A percentile compares a stretch with the other conserved stretches of the same genome.
Conservation (phyloP, 1,140 invertebrate species). For the Pentalonia nigronervosa region DNA sequence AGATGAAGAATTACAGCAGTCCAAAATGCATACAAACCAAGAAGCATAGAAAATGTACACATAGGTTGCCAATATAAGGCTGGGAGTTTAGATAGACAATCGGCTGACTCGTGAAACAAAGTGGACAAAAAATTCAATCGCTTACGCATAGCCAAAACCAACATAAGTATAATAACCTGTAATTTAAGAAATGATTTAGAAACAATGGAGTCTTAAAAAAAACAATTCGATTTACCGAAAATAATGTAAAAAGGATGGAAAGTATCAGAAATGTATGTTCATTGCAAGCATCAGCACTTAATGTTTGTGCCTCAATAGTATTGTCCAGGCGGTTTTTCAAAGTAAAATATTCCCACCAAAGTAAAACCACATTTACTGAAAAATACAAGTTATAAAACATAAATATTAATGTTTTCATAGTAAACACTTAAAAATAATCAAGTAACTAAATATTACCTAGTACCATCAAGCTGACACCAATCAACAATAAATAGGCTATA, state of each 20-base stretch:
- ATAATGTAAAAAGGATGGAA: constrained; percentile 18
- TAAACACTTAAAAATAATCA: background rate
- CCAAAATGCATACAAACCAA: constrained; percentile 86
- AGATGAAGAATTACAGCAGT: constrained; percentile 77
- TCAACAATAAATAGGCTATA: constrained; percentile 46
- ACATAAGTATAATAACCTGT: constrained; percentile 80
- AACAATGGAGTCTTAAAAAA: background rate
- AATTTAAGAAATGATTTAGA: constrained; percentile 60
- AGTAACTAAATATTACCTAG: constrained; percentile 21
- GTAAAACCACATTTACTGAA: constrained; percentile 43
- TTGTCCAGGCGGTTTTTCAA: constrained; percentile 39
- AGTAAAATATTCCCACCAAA: constrained; percentile 50
- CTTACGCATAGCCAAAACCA: constrained; percentile 81
- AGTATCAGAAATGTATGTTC: constrained; percentile 45
- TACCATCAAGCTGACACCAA: constrained; percentile 23
- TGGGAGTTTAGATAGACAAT: constrained; percentile 83
- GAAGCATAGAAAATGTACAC: constrained; percentile 80
- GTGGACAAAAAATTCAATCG: constrained; percentile 80
- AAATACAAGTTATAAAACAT: background rate
- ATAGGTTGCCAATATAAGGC: constrained; percentile 87
- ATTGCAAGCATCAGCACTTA: constrained; percentile 46
- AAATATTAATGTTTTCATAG: background rate
- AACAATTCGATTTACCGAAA: constrained; percentile 47
- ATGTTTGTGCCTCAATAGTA: constrained; percentile 32
- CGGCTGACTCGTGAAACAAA: constrained; percentile 86